Evolutionary conservation across 2,113 vertebrate species (phyloP).

Genomic region (Grallaria varia): DNA sequence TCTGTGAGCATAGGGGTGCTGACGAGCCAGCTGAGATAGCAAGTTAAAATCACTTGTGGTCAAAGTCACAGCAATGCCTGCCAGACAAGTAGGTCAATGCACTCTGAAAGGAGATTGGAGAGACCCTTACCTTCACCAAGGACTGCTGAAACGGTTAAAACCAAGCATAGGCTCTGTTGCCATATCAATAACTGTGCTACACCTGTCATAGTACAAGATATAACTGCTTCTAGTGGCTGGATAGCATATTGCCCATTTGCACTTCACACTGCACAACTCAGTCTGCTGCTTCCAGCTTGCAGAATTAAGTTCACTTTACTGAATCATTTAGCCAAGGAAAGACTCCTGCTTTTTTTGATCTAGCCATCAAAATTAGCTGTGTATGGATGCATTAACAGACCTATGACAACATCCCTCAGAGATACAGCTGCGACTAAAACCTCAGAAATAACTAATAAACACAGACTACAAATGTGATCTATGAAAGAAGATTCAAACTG

Average conservation of each 20-base stretch:
- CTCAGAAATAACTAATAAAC: background rate
- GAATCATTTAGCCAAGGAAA: background rate
- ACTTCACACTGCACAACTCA: background rate
- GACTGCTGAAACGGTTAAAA: background rate
- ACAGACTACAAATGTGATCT: background rate
- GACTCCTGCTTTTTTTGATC: background rate
- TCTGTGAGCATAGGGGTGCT: background rate
- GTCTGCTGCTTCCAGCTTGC: background rate
- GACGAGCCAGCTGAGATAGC: background rate
- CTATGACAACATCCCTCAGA: background rate
- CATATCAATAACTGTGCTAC: background rate
- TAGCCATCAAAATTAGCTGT: background rate
- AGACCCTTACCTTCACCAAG: background rate
- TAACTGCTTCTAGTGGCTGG: background rate
- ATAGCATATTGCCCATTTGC: background rate
- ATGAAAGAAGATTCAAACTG: background rate
- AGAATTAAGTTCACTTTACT: background rate
- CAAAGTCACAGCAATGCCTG: background rate
- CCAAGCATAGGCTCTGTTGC: background rate
- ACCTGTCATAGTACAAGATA: background rate
- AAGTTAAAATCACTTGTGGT: background rate
- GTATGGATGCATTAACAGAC: accelerated
- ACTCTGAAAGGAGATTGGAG: background rate
- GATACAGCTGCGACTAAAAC: background rate
- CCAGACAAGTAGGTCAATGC: background rate